phyloP scores from a whole-genome alignment of 2,797 vertebrate genomes.

The Hydrophis major region DNA sequence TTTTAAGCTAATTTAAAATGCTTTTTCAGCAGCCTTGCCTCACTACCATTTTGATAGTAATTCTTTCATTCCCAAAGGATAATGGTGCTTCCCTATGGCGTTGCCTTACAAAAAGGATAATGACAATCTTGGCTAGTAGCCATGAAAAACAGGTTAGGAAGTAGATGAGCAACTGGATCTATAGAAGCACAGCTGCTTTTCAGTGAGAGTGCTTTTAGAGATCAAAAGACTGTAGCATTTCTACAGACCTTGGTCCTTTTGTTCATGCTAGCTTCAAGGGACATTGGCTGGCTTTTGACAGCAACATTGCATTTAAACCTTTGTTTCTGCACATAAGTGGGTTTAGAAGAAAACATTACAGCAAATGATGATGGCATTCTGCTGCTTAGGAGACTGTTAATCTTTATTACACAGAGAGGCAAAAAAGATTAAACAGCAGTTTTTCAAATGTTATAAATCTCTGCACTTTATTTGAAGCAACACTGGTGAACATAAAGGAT shows the following conservation, averaged over 20 bases:
- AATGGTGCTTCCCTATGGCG: neutral
- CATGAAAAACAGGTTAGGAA: neutral
- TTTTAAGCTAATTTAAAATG: neutral
- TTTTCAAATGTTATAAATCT: slow-evolving; percentile 24
- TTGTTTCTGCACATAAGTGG: neutral
- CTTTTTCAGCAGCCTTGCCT: neutral
- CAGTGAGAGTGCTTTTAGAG: neutral
- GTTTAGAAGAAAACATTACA: slow-evolving; percentile 1
- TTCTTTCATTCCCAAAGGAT: neutral
- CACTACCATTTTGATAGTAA: neutral
- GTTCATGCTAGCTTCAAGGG: slow-evolving; percentile 13
- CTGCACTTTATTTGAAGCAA: slow-evolving; percentile 24
- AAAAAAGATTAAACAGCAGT: slow-evolving; percentile 27
- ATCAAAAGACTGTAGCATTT: neutral
- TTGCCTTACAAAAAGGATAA: neutral
- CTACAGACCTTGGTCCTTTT: neutral
- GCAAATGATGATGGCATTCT: slow-evolving; percentile 11
- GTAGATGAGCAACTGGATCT: neutral
- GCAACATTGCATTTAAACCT: neutral
- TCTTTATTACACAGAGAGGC: slow-evolving; percentile 31
- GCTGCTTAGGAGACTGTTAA: slow-evolving; percentile 20
- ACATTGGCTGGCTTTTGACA: neutral
- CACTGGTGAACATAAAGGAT: slow-evolving; percentile 36
- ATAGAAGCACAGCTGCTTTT: neutral
- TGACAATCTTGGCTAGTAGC: neutral